Conservation (phyloP, 1,140 invertebrate species). For the Dufourea novaeangliae region DNA sequence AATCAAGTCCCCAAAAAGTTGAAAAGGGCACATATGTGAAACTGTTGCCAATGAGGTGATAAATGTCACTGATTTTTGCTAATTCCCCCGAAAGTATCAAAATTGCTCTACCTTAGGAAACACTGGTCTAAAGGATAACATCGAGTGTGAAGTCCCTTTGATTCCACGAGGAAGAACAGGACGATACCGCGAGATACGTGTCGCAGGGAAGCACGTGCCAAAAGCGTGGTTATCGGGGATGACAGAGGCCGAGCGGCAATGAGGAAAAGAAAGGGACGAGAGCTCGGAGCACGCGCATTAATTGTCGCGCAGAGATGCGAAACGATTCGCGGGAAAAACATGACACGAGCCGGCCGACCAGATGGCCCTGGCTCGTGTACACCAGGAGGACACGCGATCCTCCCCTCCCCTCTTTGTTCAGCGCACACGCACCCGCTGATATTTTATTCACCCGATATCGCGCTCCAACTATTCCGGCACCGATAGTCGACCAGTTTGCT, state of each 20-base stretch:
- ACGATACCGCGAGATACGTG: no score
- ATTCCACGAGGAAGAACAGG: no score
- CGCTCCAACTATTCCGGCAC: slow-evolving; percentile 74
- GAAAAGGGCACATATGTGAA: no score
- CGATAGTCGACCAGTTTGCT: slow-evolving; percentile 56
- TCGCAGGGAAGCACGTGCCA: neutral
- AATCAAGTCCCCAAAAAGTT: no score
- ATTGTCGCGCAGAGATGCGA: slow-evolving; percentile 71
- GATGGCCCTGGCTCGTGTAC: slow-evolving; percentile 24
- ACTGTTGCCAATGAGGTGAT: no score
- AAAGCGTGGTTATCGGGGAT: no score
- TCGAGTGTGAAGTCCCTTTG: no score
- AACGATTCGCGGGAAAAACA: neutral
- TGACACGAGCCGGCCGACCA: slow-evolving; percentile 28
- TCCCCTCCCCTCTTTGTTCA: neutral
- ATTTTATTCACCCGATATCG: slow-evolving; percentile 77
- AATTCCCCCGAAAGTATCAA: no score
- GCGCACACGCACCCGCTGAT: slow-evolving; percentile 59
- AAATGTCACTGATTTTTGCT: no score
- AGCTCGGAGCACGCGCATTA: slow-evolving; percentile 67
- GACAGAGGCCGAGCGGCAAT: slow-evolving; percentile 4
- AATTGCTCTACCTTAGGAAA: no score
- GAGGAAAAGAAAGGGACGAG: neutral
- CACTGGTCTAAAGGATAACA: no score
- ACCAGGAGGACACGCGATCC: slow-evolving; percentile 16